Evolutionary conservation across 1,140 invertebrate species (phyloP).

Genomic region (Polypedilum pembai): DNA sequence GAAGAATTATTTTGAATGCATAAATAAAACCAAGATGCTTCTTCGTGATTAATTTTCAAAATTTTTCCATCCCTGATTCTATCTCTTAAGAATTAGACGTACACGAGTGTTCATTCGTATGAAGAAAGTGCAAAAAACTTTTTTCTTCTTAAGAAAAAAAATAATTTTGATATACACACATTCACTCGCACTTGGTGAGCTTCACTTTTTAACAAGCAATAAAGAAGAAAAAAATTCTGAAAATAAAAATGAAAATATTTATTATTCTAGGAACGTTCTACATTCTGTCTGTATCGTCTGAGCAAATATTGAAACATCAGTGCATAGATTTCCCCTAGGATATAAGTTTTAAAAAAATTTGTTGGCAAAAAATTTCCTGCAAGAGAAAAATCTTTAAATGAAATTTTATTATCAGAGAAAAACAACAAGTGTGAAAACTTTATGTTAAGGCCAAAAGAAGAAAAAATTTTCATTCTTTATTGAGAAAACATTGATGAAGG

Average conservation of each 20-base stretch:
- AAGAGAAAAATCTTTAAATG: neutral
- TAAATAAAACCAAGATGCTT: too few species aligned
- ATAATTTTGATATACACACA: conserved; percentile 20
- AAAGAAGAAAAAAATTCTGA: neutral
- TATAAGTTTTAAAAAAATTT: neutral
- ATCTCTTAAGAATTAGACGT: too few species aligned
- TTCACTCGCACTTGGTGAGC: neutral
- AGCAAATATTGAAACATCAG: conserved; percentile 31
- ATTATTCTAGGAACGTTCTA: conserved; percentile 30
- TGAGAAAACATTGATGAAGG: neutral
- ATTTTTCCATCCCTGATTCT: too few species aligned
- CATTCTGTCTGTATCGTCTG: conserved; percentile 13
- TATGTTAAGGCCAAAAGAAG: neutral
- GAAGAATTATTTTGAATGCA: too few species aligned
- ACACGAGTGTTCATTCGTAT: too few species aligned
- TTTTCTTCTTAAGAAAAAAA: neutral
- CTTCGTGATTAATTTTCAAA: too few species aligned
- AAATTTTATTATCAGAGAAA: too few species aligned
- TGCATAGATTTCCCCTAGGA: neutral
- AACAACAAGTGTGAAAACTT: neutral
- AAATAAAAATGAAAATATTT: neutral
- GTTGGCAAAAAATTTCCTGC: neutral
- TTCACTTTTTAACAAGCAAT: neutral
- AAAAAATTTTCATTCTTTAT: neutral
- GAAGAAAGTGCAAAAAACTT: neutral